These are phyloP conservation scores for Mythimna loreyi DNA, from an alignment of 2,888 invertebrate species.

Conservation along the genomic window DNA sequence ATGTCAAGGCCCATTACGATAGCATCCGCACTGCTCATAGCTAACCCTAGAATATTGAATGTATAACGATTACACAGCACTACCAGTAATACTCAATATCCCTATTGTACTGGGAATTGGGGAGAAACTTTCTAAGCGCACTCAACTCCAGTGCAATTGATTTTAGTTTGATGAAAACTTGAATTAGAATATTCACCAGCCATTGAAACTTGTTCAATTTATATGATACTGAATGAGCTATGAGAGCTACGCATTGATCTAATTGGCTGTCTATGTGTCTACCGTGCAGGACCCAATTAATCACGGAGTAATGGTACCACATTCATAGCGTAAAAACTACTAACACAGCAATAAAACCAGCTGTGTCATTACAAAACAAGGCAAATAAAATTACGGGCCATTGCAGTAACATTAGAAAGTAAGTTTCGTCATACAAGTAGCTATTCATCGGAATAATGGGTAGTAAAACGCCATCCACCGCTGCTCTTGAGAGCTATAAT, in stretches of 20 bases:
- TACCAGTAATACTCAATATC: conserved; percentile 45
- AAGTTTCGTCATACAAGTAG: conserved; percentile 80
- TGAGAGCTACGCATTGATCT: conserved; percentile 20
- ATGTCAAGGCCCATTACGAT: conserved; percentile 51
- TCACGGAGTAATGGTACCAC: conserved; percentile 46
- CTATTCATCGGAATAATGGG: conserved; percentile 82
- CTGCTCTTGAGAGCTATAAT: conserved; percentile 76
- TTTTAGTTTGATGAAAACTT: conserved; percentile 51
- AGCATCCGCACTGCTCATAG: conserved; percentile 29
- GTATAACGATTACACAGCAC: conserved; percentile 10
- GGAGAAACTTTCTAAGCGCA: conserved; percentile 46
- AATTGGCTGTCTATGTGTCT: conserved; percentile 38
- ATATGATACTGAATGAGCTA: conserved; percentile 24
- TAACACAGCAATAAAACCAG: conserved; percentile 66
- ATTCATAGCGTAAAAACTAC: conserved; percentile 52
- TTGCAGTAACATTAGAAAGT: conserved; percentile 85
- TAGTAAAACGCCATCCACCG: conserved; percentile 66
- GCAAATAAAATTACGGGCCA: conserved; percentile 77
- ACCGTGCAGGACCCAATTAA: conserved; percentile 27
- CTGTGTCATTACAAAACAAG: conserved; percentile 72
- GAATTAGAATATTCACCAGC: conserved; percentile 33
- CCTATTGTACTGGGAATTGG: conserved; percentile 45
- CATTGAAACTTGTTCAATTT: conserved; percentile 39
- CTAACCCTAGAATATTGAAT: conserved; percentile 33
- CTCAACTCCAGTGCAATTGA: conserved; percentile 38